Percentiles rank a stretch among this genome's conserved stretches.
phyloP scores from a whole-genome alignment of 2,113 vertebrate genomes.

The Jacana jacana region DNA sequence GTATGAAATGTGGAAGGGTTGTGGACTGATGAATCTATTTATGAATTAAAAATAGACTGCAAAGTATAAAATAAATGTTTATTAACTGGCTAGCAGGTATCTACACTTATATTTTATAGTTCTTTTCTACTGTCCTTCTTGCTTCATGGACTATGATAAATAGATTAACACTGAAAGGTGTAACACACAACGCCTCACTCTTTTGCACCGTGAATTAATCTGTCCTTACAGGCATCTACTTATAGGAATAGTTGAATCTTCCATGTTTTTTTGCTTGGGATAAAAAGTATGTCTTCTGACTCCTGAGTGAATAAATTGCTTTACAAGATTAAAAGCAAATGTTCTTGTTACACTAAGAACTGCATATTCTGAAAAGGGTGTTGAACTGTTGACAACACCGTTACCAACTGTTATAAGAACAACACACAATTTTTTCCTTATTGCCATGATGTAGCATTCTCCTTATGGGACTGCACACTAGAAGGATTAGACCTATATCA shows the following conservation, averaged over 20 bases:
- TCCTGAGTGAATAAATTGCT: not conserved
- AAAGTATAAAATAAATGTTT: not conserved
- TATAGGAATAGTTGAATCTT: not conserved
- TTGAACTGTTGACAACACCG: not conserved
- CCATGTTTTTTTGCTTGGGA: not conserved
- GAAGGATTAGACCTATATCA: not conserved
- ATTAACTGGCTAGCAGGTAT: too few species aligned
- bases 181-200: not conserved
- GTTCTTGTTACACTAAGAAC: not conserved
- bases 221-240: not conserved
- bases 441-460: not conserved
- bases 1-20: not conserved
- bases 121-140: not conserved
- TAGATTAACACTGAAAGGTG: not conserved
- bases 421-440: fast-evolving
- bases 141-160: not conserved
- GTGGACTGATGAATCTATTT: not conserved
- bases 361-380: not conserved
- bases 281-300: not conserved
- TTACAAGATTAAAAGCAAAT: not conserved
- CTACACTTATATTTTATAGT: not conserved
- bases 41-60: not conserved
- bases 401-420: not conserved
- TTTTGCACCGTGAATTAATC: not conserved
- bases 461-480: not conserved